Evolutionary conservation across 1,140 invertebrate genomes (phyloP).

Genomic region (Pemphigus obesinymphae): DNA sequence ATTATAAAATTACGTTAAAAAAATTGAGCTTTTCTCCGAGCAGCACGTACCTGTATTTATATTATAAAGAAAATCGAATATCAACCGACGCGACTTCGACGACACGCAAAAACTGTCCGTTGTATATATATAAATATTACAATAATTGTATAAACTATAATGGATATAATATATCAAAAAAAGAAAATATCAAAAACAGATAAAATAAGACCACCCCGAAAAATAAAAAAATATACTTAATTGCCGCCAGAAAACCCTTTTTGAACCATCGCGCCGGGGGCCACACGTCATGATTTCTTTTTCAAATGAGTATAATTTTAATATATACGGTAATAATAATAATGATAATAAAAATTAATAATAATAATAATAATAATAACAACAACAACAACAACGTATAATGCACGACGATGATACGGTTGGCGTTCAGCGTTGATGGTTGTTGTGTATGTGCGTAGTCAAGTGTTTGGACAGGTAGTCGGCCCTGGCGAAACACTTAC

Average conservation of each 20-base stretch:
- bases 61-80: background rate
- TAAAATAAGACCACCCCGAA: background rate
- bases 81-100: background rate
- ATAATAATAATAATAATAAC: background rate
- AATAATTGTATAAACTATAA: too few species aligned
- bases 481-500: constrained; percentile 81
- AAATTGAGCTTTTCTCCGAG: constrained; percentile 1
- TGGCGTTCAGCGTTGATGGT: constrained; percentile 40
- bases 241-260: background rate
- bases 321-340: background rate
- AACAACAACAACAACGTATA: background rate
- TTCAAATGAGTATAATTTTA: background rate
- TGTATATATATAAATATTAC: too few species aligned
- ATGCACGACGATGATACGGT: too few species aligned
- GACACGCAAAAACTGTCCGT: too few species aligned
- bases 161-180: too few species aligned
- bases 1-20: background rate
- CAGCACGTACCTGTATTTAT: too few species aligned
- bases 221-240: background rate
- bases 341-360: background rate
- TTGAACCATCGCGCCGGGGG: background rate
- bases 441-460: constrained; percentile 73
- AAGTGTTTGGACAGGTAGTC: constrained; percentile 87
- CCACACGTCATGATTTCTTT: background rate
- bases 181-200: too few species aligned